Evolutionary conservation across 2,888 invertebrate species (phyloP).

Genomic region (Branchipolynoe longqiensis): DNA sequence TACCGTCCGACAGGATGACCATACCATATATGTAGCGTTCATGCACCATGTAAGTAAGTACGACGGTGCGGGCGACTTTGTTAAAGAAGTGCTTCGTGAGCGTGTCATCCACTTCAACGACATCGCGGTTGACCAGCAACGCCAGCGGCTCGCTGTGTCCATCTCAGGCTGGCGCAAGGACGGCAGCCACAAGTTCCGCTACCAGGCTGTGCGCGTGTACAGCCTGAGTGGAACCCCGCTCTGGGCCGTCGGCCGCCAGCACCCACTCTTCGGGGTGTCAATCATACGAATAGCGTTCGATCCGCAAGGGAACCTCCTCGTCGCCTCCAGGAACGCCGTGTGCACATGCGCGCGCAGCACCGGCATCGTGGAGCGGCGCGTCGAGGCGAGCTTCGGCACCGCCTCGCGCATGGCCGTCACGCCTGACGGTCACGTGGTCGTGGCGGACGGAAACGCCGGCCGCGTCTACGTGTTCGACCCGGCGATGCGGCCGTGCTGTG

Average conservation of each 20-base stretch:
- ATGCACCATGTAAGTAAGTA: conserved; percentile 53
- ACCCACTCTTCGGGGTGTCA: conserved; percentile 26
- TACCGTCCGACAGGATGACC: conserved; percentile 2
- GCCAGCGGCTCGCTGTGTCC: conserved; percentile 19
- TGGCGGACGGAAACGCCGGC: conserved; percentile 35
- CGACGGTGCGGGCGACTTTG: conserved; percentile 24
- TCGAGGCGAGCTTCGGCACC: neutral
- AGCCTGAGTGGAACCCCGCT: conserved; percentile 20
- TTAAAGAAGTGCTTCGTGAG: conserved; percentile 28
- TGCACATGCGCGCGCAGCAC: conserved; percentile 19
- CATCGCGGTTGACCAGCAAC: conserved; percentile 44
- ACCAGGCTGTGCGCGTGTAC: conserved; percentile 48
- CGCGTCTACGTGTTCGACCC: conserved; percentile 39
- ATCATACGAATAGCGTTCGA: conserved; percentile 55
- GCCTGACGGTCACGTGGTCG: conserved; percentile 35
- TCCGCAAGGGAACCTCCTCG: conserved; percentile 23
- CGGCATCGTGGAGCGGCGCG: conserved; percentile 34
- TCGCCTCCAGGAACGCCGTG: conserved; percentile 12
- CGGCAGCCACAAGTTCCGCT: conserved; percentile 34
- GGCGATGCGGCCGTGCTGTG: neutral
- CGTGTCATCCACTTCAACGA: conserved; percentile 29
- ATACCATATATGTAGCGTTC: conserved; percentile 44
- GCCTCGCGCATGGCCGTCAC: conserved; percentile 44
- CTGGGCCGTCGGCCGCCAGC: conserved; percentile 41
- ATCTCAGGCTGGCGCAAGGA: conserved; percentile 48